These are phyloP conservation scores for Mythimna loreyi DNA, from an alignment of 2,888 invertebrate species.

Conservation along the genomic window DNA sequence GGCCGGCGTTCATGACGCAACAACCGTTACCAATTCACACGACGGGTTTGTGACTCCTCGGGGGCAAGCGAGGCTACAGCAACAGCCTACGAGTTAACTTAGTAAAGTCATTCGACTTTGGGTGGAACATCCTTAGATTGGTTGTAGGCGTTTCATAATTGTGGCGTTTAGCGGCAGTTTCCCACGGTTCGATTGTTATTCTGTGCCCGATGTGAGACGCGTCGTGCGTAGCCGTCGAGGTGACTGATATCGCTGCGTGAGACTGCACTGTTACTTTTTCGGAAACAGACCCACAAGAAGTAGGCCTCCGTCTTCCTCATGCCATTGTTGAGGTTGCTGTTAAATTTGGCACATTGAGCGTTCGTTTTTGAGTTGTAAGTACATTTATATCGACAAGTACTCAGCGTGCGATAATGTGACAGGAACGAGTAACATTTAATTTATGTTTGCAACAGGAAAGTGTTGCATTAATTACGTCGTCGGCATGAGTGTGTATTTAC, in stretches of 20 bases:
- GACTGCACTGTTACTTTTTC: conserved; percentile 76
- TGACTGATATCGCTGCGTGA: conserved; percentile 72
- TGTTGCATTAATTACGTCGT: conserved; percentile 33
- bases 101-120: conserved; percentile 68
- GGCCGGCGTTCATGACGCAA: conserved; percentile 75
- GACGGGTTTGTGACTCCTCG: conserved; percentile 73
- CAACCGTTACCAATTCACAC: conserved; percentile 82
- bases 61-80: conserved; percentile 51
- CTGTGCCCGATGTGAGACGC: conserved; percentile 74
- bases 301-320: conserved; percentile 45
- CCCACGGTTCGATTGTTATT: conserved; percentile 89
- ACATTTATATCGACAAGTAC: conserved; percentile 1
- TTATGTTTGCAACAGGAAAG: conserved; percentile 35
- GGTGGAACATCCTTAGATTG: conserved; percentile 76
- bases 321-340: conserved; percentile 39
- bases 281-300: conserved; percentile 61
- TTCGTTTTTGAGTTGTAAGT: conserved; percentile 12
- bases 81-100: conserved; percentile 56
- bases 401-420: not conserved
- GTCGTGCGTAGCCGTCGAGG: conserved; percentile 80
- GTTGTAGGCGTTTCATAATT: conserved; percentile 81
- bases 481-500: conserved; percentile 30
- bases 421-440: conserved; percentile 24
- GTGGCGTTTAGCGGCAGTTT: conserved; percentile 80
- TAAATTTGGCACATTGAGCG: conserved; percentile 11